Conservation (phyloP, 1,140 invertebrate genomes). For the Neotoxoptera formosana region DNA sequence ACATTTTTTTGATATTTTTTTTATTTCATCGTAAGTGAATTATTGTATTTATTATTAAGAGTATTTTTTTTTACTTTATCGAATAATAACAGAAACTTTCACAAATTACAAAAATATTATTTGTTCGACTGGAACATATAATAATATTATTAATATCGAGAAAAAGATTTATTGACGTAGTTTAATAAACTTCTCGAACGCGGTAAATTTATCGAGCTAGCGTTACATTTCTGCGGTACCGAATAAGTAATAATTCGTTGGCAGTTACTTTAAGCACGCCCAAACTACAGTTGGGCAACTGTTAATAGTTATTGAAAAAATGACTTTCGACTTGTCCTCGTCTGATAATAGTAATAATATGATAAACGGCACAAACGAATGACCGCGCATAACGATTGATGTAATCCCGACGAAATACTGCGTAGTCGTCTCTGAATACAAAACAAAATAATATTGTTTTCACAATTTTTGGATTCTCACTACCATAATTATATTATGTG, state of each 20-base stretch:
- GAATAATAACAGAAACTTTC: background rate
- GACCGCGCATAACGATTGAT: background rate
- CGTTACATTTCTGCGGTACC: background rate
- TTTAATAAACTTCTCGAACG: background rate
- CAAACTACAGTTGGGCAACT: background rate
- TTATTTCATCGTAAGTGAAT: background rate
- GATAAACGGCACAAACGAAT: background rate
- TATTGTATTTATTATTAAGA: background rate
- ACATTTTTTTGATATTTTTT: no score
- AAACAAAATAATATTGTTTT: no score
- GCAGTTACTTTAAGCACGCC: background rate
- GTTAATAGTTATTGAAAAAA: background rate
- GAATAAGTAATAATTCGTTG: background rate
- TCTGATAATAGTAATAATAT: background rate
- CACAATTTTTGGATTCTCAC: no score
- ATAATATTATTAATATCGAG: no score
- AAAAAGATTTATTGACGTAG: background rate
- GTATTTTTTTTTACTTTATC: background rate
- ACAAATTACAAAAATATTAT: background rate
- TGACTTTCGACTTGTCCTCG: background rate
- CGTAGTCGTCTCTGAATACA: no score
- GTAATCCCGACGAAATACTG: background rate
- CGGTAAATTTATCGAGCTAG: background rate
- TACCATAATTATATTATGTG: no score
- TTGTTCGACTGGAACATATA: background rate